Conservation (phyloP, 2,113 vertebrate genomes). For the Petroica traversi region DNA sequence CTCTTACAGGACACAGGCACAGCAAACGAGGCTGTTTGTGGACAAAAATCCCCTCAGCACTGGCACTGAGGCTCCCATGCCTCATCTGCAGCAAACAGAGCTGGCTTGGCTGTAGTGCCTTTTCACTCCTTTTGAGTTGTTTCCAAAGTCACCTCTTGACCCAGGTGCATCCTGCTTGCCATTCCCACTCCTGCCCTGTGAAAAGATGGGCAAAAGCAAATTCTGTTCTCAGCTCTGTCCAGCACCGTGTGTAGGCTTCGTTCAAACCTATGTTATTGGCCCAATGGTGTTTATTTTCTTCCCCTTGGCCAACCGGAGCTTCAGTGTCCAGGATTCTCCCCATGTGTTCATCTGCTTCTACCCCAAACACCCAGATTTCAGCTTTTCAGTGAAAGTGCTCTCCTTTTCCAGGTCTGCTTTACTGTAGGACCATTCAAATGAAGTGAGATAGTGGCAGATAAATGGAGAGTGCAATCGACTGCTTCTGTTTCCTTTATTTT, state of each 20-base stretch:
- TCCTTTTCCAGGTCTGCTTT: neutral
- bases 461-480: neutral
- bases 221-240: neutral
- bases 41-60: neutral
- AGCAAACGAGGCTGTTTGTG: neutral
- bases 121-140: neutral
- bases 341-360: neutral
- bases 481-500: neutral
- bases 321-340: neutral
- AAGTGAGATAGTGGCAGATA: neutral
- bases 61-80: neutral
- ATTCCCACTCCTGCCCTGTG: neutral
- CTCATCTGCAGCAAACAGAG: neutral
- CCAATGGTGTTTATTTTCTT: neutral
- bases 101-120: neutral
- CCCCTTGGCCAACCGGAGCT: neutral
- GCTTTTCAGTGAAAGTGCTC: neutral
- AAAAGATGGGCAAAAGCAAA: neutral
- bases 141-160: neutral
- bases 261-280: neutral
- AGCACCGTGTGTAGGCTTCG: rapidly evolving
- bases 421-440: neutral
- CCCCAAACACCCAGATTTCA: neutral
- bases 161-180: neutral
- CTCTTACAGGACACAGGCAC: neutral